phyloP scores from a whole-genome alignment of 2,113 vertebrate genomes.

The Chaetodon auriga region DNA sequence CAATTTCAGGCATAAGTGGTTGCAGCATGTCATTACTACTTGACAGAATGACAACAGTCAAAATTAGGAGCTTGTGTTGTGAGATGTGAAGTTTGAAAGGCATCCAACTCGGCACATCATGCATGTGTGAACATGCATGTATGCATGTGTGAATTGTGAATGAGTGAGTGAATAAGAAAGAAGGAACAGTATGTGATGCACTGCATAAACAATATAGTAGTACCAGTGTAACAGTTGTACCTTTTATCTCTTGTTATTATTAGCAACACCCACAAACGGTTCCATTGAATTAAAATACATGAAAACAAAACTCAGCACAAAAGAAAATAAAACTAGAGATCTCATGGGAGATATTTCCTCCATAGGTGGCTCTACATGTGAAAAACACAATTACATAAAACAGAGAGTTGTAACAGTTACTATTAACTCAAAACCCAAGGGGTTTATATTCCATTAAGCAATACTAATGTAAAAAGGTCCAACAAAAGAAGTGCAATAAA shows the following conservation, averaged over 20 bases:
- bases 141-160: not conserved
- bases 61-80: not conserved
- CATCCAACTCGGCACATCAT: too few relatives aligned
- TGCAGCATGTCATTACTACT: constrained; percentile 9
- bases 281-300: not conserved
- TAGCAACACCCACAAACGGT: constrained; percentile 5
- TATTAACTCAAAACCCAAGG: not conserved
- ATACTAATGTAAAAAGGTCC: not conserved
- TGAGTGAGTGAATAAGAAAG: not conserved
- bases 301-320: not conserved
- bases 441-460: not conserved
- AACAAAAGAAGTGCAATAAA: not conserved
- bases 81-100: not conserved
- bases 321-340: not conserved
- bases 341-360: not conserved
- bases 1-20: not conserved
- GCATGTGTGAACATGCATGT: too few relatives aligned
- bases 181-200: not conserved
- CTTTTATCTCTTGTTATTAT: not conserved
- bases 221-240: constrained; percentile 3
- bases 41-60: not conserved
- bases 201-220: not conserved
- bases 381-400: not conserved
- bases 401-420: not conserved
- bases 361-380: not conserved